Evolutionary conservation across 2,888 invertebrate species (phyloP).

Genomic region (Maniola hyperantus): DNA sequence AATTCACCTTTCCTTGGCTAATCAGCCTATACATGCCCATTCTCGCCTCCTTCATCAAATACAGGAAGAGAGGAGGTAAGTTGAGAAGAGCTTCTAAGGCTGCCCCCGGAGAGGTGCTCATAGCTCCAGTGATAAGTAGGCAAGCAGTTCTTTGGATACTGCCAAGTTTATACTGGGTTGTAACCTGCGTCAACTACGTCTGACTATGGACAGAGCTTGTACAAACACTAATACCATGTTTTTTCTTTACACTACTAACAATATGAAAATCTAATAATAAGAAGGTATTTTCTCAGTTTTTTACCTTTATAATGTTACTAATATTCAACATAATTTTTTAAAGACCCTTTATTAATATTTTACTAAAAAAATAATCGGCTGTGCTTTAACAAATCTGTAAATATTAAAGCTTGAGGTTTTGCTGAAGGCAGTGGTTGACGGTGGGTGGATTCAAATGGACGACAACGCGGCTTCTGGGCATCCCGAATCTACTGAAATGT

Average conservation of each 20-base stretch:
- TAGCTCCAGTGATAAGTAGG: no score
- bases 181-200: no score
- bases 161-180: no score
- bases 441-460: conserved; percentile 55
- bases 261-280: neutral
- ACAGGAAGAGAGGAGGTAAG: no score
- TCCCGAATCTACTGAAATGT: conserved; percentile 62
- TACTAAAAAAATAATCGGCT: conserved; percentile 7
- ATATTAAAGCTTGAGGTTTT: conserved; percentile 45
- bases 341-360: conserved; percentile 8
- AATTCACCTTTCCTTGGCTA: no score
- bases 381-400: conserved; percentile 20
- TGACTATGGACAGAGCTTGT: conserved; percentile 1
- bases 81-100: no score
- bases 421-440: conserved; percentile 62
- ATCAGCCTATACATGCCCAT: no score
- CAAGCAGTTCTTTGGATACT: no score
- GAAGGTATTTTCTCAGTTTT: neutral
- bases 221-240: conserved; percentile 6
- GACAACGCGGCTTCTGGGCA: conserved; percentile 67
- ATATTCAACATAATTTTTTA: neutral
- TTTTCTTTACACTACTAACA: neutral
- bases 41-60: no score
- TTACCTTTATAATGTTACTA: neutral
- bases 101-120: no score